These are phyloP conservation scores for Todiramphus chloris DNA, from an alignment of 2,113 vertebrate genomes.

Conservation along the genomic window DNA sequence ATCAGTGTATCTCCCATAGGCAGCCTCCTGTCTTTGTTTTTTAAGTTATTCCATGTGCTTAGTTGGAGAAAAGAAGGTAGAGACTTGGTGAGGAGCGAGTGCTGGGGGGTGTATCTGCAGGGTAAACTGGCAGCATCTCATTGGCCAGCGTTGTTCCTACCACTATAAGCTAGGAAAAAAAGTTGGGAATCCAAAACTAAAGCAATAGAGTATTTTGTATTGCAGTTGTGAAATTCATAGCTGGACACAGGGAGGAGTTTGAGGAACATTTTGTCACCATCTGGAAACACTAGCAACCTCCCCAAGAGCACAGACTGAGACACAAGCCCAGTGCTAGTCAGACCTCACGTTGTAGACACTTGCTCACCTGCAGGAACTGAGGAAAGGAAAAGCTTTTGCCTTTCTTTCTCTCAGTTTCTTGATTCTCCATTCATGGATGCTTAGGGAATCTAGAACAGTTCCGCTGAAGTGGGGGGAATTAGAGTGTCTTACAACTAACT, in stretches of 20 bases:
- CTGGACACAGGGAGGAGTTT: neutral
- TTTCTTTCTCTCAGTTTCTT: neutral
- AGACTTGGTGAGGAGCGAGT: rapidly evolving
- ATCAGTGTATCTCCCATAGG: neutral
- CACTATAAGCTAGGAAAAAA: neutral
- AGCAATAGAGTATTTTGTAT: neutral
- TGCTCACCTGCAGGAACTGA: neutral
- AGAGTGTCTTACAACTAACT: neutral
- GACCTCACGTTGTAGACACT: neutral
- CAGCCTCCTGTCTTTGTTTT: neutral
- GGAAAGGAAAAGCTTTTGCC: neutral
- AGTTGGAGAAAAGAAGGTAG: neutral
- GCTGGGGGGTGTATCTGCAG: neutral
- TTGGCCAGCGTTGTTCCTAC: neutral
- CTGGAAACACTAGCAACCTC: neutral
- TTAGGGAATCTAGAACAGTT: neutral
- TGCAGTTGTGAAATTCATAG: neutral
- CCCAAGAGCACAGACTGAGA: neutral
- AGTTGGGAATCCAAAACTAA: neutral
- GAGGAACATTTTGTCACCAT: rapidly evolving
- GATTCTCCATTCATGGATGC: neutral
- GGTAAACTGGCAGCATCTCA: neutral
- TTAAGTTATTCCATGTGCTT: neutral
- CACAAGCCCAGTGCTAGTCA: neutral
- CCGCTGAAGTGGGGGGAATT: neutral